Evolutionary conservation across 2,888 invertebrate species (phyloP), one percentile per base, ranked within the genome.

Genomic region (Brachypalpus laphriformis): DNA sequence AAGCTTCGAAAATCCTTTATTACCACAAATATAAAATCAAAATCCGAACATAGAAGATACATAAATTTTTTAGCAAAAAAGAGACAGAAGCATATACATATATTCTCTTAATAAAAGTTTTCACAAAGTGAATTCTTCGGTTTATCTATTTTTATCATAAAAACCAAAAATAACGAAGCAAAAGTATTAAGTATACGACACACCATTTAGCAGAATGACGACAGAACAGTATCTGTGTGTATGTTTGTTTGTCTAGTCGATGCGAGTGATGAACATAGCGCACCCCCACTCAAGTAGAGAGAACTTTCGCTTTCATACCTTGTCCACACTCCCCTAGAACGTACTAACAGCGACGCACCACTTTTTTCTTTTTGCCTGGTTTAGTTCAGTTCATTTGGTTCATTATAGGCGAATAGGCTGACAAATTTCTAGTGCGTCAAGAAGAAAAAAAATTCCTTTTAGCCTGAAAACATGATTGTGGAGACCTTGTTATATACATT

Each of bases 331-430:
- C 63, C 56, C 49, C 49, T 40, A 54, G 28, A 72, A 66, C 66
- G 47, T 57, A 61, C 68, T 14, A 56, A 71, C 61, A 71, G 45
- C 59, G 61, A 72, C 77, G 51, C 77, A 66, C 59, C 65, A 66
- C 71, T 59, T 77, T n/a, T n/a, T n/a, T 25, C 25, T 25, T 25
- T 25, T 68, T 40, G 54, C n/a, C n/a, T n/a, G 11, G 14, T 54
- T 78, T 74, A 37, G 54, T 22, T 82, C 72, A 82, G 82, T 82
- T 77, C 72, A 82, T 75, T 77, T 77, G 59, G 57, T 77, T 77
- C 71, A 72, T 77, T 77, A 66, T 72, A 57, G 65, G 56, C 76
- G 76, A 76, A 76, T 65, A 51, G 82, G 56, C 63, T 34, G 76
- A 57, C 7, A 2, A 56, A 42, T 42, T 70, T 34, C 49, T 56